Evolutionary conservation across 2,113 vertebrate genomes (phyloP), one percentile per base, ranked within the genome.

Genomic region (Murina feae): DNA sequence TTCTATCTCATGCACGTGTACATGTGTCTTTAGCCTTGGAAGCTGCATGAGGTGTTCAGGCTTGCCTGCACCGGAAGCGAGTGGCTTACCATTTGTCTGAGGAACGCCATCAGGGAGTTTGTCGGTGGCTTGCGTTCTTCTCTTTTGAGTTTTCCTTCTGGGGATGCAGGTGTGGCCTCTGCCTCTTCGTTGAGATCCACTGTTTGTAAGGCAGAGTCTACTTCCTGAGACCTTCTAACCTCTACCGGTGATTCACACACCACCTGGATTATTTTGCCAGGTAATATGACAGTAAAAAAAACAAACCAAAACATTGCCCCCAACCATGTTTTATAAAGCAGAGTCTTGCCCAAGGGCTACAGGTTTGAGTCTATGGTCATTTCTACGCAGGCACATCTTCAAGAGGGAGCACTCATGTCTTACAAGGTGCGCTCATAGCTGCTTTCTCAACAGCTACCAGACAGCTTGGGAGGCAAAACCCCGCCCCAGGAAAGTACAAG

Each of bases 61-160:
- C 0, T 10, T 23, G 28, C 35, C 37, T 4, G 9, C 9, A 0
- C 7, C 0, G 8, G 37, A 28, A 5, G 14, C 4, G 9, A 12
- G 14, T 1, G 28, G 90, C 98, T 99, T 96, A 99, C 98, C 98
- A 98, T 98, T 79, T 98, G 98, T 58, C 97, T 98, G 51, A 99
- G 98, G 75, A 98, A 97, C 25, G 96, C 97, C 98, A 98, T 94
- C 91, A 98, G 93, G 92, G 98, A 98, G 1, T 97, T 95, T 86
- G 98, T 98, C n/a, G 97, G 90, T 0, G 98, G 95, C 94, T 94
- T 98, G 32, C 81, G 96, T 32, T 98, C 98, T 2, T 97, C 98
- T 92, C 25, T 91, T 72, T 79, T 81, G 11, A 89, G 95, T 37
- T 97, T 97, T 9, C 2, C 74, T 63, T 98, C 98, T 14, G 87